phyloP scores from a whole-genome alignment of 2,888 invertebrate genomes.

The Athalia cordata region DNA sequence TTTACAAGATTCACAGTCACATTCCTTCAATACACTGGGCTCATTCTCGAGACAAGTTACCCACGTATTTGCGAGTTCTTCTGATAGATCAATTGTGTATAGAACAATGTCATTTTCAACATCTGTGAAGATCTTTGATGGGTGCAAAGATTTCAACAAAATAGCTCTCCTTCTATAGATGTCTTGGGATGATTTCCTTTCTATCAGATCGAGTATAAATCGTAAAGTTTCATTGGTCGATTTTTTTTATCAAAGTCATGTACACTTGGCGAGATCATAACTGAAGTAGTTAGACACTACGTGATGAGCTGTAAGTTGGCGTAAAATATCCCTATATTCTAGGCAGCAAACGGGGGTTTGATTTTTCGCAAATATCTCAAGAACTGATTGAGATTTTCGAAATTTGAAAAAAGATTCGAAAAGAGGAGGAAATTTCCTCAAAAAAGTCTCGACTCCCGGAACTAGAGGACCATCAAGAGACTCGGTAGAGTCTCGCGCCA shows the following conservation, averaged over 20 bases:
- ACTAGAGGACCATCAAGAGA: too few relatives aligned
- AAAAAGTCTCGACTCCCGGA: too few relatives aligned
- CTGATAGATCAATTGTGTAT: conserved; percentile 17
- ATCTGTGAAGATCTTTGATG: background rate
- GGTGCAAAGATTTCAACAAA: conserved; percentile 18
- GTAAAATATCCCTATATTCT: too few relatives aligned
- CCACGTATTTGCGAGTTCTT: conserved; percentile 12
- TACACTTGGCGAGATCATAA: too few relatives aligned
- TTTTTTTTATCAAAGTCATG: conserved; percentile 15
- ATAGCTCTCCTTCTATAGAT: conserved; percentile 3
- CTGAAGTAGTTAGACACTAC: too few relatives aligned
- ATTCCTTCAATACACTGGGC: conserved; percentile 12
- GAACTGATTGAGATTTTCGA: too few relatives aligned
- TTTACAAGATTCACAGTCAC: conserved; percentile 20
- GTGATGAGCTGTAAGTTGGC: too few relatives aligned
- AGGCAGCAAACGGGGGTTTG: too few relatives aligned
- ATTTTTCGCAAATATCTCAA: too few relatives aligned
- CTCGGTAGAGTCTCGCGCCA: too few relatives aligned
- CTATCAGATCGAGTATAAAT: background rate
- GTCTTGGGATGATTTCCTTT: conserved; percentile 10
- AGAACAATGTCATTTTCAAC: conserved; percentile 23
- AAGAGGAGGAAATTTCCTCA: too few relatives aligned
- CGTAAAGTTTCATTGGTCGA: conserved; percentile 10
- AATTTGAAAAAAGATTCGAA: too few relatives aligned
- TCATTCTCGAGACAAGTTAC: conserved; percentile 8